Evolutionary conservation across 92 coral and sea anemone species (phyloP), one percentile per base, ranked within the genome.

Genomic region (Zoanthus sansibaricus): DNA sequence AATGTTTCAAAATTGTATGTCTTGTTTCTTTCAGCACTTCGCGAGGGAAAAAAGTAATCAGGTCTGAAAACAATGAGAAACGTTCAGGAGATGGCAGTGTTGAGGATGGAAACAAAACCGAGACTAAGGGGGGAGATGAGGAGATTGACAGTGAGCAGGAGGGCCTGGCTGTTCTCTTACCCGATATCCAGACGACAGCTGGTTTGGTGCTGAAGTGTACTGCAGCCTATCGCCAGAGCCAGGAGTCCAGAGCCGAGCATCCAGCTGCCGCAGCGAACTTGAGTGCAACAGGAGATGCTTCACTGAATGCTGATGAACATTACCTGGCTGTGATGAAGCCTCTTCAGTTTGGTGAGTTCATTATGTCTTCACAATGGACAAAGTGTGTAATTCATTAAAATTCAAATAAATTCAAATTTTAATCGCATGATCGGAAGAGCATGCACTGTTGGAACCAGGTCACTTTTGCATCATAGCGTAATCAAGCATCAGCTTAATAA

Each of bases 171-270:
- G 84, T 92, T 21, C 93, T 97, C 17, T 94, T 97, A 78, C 99
- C 99, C 11, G 99, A 97, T 75, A 94, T 97, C 77, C 99, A 97
- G 86, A 91, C 93, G 18, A 97, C 99, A 7, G 96, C 99, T 9
- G 88, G 90, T 72, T 71, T 97, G 83, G 90, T 95, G 56, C 95
- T 93, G 76, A 88, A 83, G 30, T 80, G 85, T 25, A 80, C 85
- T 11, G 37, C 85, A 21, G 94, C 96, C 58, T 91, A 95, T 21
- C 91, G 85, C 18, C 84, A 87, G 78, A 90, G 88, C 71, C 94
- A 90, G 58, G 83, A 92, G 80, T 88, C 88, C 11, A 89, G 90
- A 76, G 82, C 90, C 17, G 86, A 88, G 25, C 80, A 83, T 21
- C 86, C 44, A 13, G 68, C 82, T 3, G n/a, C 20, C n/a, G 25